A percentile compares a stretch with the other conserved stretches of the same genome.
phyloP scores from a whole-genome alignment of 2,797 vertebrate genomes.

The Onychomys torridus region DNA sequence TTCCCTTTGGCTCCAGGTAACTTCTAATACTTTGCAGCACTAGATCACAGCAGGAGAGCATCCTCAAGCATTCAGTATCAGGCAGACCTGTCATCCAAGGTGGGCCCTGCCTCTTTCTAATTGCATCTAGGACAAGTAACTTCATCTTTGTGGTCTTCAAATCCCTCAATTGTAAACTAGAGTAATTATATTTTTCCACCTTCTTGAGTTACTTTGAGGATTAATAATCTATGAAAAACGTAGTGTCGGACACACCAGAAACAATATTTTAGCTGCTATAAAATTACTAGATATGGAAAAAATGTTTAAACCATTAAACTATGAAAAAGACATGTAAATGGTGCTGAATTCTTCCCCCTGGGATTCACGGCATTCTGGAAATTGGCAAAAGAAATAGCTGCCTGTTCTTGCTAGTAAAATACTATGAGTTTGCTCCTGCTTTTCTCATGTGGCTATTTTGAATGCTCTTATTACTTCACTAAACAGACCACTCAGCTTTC shows the following conservation, averaged over 20 bases:
- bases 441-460: neutral
- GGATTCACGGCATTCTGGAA: slow-evolving; percentile 31
- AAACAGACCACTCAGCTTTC: neutral
- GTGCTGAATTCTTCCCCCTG: slow-evolving; percentile 8
- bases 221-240: slow-evolving; percentile 20
- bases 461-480: neutral
- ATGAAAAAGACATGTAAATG: neutral
- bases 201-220: neutral
- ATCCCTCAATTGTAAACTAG: slow-evolving; percentile 22
- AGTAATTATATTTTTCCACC: neutral
- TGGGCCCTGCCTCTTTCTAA: slow-evolving; percentile 9
- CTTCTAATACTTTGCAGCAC: neutral
- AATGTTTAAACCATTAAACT: slow-evolving; percentile 11
- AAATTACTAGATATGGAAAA: neutral
- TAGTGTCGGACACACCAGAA: slow-evolving; percentile 20
- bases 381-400: slow-evolving; percentile 13
- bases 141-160: slow-evolving; percentile 10
- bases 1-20: slow-evolving; percentile 22
- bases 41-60: neutral
- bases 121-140: neutral
- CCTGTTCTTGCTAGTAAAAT: neutral
- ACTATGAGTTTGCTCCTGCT: neutral
- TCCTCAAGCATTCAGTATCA: neutral
- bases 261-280: neutral
- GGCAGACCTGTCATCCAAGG: neutral